Conservation (phyloP, 2,113 vertebrate species). For the Chloebia gouldiae region DNA sequence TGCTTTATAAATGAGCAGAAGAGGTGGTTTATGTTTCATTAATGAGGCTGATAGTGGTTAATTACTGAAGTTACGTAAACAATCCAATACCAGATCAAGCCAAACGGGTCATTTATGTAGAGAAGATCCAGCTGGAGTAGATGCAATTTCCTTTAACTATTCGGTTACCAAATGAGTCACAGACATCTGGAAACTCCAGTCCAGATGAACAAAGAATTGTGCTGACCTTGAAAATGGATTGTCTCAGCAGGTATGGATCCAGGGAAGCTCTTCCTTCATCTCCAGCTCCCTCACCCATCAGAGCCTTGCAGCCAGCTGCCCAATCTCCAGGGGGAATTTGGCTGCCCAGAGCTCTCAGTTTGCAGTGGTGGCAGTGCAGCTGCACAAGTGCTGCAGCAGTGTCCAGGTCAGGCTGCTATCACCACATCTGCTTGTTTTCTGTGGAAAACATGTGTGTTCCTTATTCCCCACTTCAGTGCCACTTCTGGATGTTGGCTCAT, state of each 20-base stretch:
- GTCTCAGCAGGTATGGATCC: rapidly evolving
- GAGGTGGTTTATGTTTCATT: constrained; percentile 83
- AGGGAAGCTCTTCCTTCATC: background rate
- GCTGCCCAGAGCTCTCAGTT: background rate
- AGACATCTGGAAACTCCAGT: background rate
- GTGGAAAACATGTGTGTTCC: background rate
- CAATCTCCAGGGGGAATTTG: rapidly evolving
- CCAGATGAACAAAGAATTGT: background rate
- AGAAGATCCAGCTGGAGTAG: constrained; percentile 75
- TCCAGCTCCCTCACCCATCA: background rate
- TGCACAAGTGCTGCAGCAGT: background rate
- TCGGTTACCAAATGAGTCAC: constrained; percentile 31
- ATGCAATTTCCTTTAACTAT: constrained; percentile 70
- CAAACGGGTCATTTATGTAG: constrained; percentile 73
- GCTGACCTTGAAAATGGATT: background rate
- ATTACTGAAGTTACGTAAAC: constrained; percentile 78
- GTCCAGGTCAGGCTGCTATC: background rate
- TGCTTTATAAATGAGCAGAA: constrained; percentile 75
- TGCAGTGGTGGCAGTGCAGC: background rate
- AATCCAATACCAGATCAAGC: constrained; percentile 75
- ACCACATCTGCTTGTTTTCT: background rate
- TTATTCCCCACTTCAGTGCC: background rate
- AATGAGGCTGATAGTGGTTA: constrained; percentile 81
- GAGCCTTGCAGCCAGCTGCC: background rate
- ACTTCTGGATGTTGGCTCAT: background rate